Percentiles rank a stretch among this genome's conserved stretches.
phyloP scores from a whole-genome alignment of 2,113 vertebrate species.

The Chionomys nivalis region DNA sequence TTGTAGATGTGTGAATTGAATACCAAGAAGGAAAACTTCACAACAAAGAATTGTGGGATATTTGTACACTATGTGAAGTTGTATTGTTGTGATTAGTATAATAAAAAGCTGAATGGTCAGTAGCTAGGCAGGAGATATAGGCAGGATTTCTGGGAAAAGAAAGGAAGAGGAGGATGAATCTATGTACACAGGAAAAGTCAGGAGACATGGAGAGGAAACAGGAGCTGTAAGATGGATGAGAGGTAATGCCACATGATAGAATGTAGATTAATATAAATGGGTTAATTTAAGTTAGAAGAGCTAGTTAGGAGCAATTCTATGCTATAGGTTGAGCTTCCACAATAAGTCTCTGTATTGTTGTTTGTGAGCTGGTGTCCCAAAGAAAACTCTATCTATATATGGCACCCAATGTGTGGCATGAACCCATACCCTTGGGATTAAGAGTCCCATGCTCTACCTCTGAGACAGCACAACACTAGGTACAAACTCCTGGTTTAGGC shows the following conservation, averaged over 20 bases:
- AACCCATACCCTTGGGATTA: too few relatives aligned
- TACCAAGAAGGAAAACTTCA: not conserved
- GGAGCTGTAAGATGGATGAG: not conserved
- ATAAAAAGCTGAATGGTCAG: not conserved
- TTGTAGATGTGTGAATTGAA: not conserved
- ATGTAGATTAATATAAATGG: not conserved
- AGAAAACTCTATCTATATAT: not conserved
- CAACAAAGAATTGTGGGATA: not conserved
- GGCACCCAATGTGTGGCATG: too few relatives aligned
- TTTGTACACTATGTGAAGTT: not conserved
- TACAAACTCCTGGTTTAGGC: too few relatives aligned
- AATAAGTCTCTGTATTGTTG: not conserved
- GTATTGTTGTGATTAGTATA: not conserved
- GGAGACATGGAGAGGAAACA: not conserved
- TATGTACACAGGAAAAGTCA: not conserved
- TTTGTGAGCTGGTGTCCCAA: not conserved
- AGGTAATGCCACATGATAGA: not conserved
- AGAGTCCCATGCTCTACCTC: too few relatives aligned
- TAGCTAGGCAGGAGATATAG: not conserved
- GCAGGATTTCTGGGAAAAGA: not conserved
- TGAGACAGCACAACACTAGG: too few relatives aligned
- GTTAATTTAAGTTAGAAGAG: not conserved
- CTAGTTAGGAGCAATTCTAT: not conserved
- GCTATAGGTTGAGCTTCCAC: not conserved
- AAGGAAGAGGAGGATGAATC: not conserved